A percentile compares a stretch with the other conserved stretches of the same genome.
Evolutionary conservation across 2,888 invertebrate species (phyloP).

Genomic region (Allacma fusca): DNA sequence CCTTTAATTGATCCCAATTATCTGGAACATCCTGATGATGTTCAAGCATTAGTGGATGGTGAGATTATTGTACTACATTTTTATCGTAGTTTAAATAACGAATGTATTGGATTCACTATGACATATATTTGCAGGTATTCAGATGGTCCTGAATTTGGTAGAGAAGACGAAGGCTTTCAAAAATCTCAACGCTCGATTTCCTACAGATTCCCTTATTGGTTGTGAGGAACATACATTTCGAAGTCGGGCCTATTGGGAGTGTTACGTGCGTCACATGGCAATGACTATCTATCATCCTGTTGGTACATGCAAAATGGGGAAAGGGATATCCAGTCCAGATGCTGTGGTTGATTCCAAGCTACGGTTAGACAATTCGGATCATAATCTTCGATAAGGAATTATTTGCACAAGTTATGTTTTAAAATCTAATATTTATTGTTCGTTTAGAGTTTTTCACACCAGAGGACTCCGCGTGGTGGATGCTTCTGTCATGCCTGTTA

Average conservation of each 20-base stretch:
- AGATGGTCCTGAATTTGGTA: slow-evolving; percentile 47
- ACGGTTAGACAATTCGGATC: too few relatives aligned
- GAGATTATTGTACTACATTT: too few relatives aligned
- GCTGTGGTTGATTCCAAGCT: slow-evolving; percentile 60
- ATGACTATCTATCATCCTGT: slow-evolving; percentile 74
- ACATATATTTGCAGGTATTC: too few relatives aligned
- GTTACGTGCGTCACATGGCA: slow-evolving; percentile 70
- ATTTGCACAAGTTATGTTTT: too few relatives aligned
- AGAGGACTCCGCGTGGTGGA: slow-evolving; percentile 66
- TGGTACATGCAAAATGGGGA: slow-evolving; percentile 74
- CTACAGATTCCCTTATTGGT: slow-evolving; percentile 46
- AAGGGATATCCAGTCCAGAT: slow-evolving; percentile 44
- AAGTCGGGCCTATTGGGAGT: slow-evolving; percentile 73
- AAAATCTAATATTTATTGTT: too few relatives aligned
- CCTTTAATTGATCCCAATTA: slow-evolving; percentile 57
- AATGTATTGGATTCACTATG: too few relatives aligned
- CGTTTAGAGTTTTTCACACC: slow-evolving; percentile 38
- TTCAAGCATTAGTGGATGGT: slow-evolving; percentile 55
- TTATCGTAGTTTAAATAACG: slow-evolving; percentile 17
- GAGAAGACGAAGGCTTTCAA: slow-evolving; percentile 57
- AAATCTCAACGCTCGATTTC: slow-evolving; percentile 46
- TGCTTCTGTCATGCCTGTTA: slow-evolving; percentile 51
- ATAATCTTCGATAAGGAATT: too few relatives aligned
- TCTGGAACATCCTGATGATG: slow-evolving; percentile 53
- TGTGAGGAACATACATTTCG: slow-evolving; percentile 65